phyloP scores from a whole-genome alignment of 2,113 vertebrate genomes.

The Cromileptes altivelis region DNA sequence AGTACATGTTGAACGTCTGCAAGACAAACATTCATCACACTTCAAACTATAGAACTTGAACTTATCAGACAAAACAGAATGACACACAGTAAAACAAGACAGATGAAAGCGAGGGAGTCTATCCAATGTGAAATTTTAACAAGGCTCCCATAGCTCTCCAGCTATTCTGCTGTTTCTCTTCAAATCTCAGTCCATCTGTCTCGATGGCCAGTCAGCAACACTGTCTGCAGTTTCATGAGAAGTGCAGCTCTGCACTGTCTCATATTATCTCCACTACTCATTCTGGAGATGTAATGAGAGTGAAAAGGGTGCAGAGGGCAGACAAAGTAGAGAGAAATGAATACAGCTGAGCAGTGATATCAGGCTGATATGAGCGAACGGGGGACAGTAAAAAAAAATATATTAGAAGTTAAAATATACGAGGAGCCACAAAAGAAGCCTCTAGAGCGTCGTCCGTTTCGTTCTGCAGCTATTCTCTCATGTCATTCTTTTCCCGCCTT shows the following conservation, averaged over 20 bases:
- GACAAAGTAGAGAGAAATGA: slow-evolving; percentile 44
- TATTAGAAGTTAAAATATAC: slow-evolving; percentile 49
- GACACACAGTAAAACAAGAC: neutral
- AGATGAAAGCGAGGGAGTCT: slow-evolving; percentile 9
- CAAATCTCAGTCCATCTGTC: slow-evolving; percentile 54
- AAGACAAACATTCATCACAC: slow-evolving; percentile 46
- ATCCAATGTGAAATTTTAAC: slow-evolving; percentile 51
- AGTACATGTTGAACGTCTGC: slow-evolving; percentile 91
- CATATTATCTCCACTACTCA: slow-evolving; percentile 48
- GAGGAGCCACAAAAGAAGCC: slow-evolving; percentile 33
- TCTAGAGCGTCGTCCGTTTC: slow-evolving; percentile 31
- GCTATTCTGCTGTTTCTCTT: slow-evolving; percentile 34
- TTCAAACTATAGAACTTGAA: neutral
- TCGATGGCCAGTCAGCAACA: slow-evolving; percentile 42
- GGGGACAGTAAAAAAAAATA: slow-evolving; percentile 37
- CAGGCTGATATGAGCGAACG: slow-evolving; percentile 41
- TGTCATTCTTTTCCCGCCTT: slow-evolving; percentile 5
- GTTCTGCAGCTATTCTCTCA: slow-evolving; percentile 31
- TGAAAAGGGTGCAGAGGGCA: slow-evolving; percentile 36
- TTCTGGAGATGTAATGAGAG: slow-evolving; percentile 61
- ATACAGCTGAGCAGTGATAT: slow-evolving; percentile 46
- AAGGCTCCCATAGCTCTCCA: slow-evolving; percentile 18
- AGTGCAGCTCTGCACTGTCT: slow-evolving; percentile 35
- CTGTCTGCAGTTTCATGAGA: slow-evolving; percentile 26
- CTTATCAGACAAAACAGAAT: slow-evolving; percentile 7